Percentiles rank a stretch among this genome's conserved stretches.
phyloP scores from a whole-genome alignment of 2,113 vertebrate species.

The Periophthalmodon schlosseri region DNA sequence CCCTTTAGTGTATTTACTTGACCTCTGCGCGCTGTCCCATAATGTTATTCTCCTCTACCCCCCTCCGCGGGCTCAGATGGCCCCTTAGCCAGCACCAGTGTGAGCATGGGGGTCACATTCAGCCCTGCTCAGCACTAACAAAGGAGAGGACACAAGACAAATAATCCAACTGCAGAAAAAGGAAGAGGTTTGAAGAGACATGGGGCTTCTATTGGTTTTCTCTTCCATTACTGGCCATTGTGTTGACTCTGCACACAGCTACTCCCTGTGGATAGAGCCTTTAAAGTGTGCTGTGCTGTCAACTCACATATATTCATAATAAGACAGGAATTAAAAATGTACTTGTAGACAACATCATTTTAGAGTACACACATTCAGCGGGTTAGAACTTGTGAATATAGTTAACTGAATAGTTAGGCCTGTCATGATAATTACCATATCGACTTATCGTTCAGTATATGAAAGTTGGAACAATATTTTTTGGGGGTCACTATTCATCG shows the following conservation, averaged over 20 bases:
- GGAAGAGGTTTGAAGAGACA: conserved; percentile 10
- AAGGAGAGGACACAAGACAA: conserved; percentile 32
- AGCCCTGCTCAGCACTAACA: conserved; percentile 63
- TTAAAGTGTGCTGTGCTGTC: not conserved
- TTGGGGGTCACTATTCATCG: too few species aligned
- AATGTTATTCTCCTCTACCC: conserved; percentile 32
- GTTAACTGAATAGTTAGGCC: too few species aligned
- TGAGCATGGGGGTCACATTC: conserved; percentile 52
- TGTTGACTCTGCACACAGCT: conserved; percentile 46
- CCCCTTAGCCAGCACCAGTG: conserved; percentile 51
- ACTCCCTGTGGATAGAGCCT: conserved; percentile 14
- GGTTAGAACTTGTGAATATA: not conserved
- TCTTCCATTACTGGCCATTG: conserved; percentile 38
- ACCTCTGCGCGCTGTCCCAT: conserved; percentile 56
- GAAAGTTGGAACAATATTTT: too few species aligned
- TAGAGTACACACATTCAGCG: not conserved
- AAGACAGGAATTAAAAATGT: not conserved
- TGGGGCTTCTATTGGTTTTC: conserved; percentile 49
- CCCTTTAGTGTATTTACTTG: conserved; percentile 60
- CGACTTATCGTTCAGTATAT: too few species aligned
- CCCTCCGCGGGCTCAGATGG: conserved; percentile 40
- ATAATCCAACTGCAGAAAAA: conserved; percentile 40
- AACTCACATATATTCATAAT: conserved; percentile 1
- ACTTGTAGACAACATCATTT: not conserved
- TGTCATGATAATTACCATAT: too few species aligned